A percentile compares a stretch with the other conserved stretches of the same genome.
These are phyloP conservation scores for Uropetala carovei DNA, from an alignment of 2,888 invertebrate species.

Conservation along the genomic window DNA sequence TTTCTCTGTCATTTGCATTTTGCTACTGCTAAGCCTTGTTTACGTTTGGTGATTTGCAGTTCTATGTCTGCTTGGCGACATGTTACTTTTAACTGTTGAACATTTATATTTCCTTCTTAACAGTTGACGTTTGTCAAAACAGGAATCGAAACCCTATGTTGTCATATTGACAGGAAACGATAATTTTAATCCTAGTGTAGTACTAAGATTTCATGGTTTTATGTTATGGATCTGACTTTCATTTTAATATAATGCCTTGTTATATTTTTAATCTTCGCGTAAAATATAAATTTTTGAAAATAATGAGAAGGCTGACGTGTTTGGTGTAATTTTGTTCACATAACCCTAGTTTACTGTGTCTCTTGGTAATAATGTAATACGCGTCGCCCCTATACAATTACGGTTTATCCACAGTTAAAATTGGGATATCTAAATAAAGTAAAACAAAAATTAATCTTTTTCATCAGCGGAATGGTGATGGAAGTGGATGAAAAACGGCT, in stretches of 20 bases:
- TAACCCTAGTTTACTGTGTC: not conserved
- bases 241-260: not conserved
- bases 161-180: not conserved
- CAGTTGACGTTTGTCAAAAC: not conserved
- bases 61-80: not conserved
- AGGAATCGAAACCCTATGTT: not conserved
- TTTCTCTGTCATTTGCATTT: constrained; percentile 13
- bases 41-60: not conserved
- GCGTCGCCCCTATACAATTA: not conserved
- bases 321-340: not conserved
- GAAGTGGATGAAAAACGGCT: constrained; percentile 64
- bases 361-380: no score
- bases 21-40: no score
- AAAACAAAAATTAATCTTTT: not conserved
- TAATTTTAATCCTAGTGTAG: not conserved
- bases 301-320: not conserved
- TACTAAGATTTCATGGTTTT: not conserved
- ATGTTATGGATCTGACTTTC: not conserved
- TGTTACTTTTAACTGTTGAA: no score
- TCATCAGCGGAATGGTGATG: constrained; percentile 57
- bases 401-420: not conserved
- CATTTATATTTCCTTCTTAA: not conserved
- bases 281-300: not conserved
- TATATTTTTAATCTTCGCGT: no score
- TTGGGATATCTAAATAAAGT: not conserved